These are phyloP conservation scores for Iguana delicatissima DNA, from an alignment of 2,797 vertebrate species.

Conservation along the genomic window DNA sequence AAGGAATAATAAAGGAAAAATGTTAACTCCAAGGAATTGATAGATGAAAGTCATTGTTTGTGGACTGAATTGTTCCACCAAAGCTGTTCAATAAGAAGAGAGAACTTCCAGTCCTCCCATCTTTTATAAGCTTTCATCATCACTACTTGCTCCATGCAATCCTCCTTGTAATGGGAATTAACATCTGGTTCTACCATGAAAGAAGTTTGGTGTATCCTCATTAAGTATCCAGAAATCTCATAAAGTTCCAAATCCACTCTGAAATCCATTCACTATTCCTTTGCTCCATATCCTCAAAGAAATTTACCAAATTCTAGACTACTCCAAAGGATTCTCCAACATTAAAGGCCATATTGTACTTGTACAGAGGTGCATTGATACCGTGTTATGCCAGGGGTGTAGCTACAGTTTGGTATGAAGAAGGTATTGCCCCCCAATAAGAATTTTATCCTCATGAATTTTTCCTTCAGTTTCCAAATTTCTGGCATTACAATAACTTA, in stretches of 20 bases:
- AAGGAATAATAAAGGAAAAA: conserved; percentile 17
- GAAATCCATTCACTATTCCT: neutral
- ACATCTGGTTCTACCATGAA: neutral
- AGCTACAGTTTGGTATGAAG: too few relatives aligned
- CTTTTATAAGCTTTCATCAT: neutral
- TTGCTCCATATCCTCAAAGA: too few relatives aligned
- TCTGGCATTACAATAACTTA: too few relatives aligned
- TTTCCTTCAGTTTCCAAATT: too few relatives aligned
- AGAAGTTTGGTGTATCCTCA: neutral
- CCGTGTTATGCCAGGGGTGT: too few relatives aligned
- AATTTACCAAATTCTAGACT: neutral
- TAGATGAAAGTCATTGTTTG: neutral
- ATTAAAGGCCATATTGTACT: neutral
- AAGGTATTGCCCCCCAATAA: too few relatives aligned
- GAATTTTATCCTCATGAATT: too few relatives aligned
- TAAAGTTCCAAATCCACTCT: neutral
- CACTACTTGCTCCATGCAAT: neutral
- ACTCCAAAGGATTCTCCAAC: neutral
- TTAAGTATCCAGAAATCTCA: neutral
- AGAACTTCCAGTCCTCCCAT: neutral
- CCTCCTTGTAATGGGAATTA: neutral
- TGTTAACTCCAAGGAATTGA: neutral
- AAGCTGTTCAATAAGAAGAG: conserved; percentile 20
- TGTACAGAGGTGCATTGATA: neutral
- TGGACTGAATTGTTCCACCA: neutral